Evolutionary conservation across 37 sponge, comb jelly and placozoan species (phyloP).

Genomic region (Halisarca cf. caerulea): DNA sequence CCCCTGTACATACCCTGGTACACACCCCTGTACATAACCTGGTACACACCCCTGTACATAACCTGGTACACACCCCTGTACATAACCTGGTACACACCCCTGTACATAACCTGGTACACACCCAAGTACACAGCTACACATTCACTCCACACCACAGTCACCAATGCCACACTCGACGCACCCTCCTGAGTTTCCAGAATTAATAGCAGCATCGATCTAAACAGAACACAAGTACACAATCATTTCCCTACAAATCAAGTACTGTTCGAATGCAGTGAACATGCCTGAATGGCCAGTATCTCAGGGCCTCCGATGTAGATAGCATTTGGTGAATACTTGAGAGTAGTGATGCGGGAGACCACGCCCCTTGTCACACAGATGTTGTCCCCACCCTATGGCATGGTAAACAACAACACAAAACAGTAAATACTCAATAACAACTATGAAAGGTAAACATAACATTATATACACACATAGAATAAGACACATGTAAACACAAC

Average conservation of each 20-base stretch:
- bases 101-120: background rate
- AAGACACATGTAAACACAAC: too few relatives aligned
- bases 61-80: background rate
- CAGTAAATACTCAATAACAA: background rate
- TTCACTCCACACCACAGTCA: too few relatives aligned
- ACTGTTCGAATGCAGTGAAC: background rate
- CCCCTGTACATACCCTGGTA: too few relatives aligned
- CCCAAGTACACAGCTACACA: background rate
- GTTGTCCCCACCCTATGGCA: slow-evolving; percentile 18
- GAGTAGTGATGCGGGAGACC: slow-evolving; percentile 1
- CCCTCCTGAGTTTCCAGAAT: slow-evolving; percentile 16
- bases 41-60: background rate
- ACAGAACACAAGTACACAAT: too few relatives aligned
- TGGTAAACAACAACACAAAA: background rate
- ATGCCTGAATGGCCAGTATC: background rate
- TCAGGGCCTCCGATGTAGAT: slow-evolving; percentile 16
- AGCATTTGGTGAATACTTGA: background rate
- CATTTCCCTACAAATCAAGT: too few relatives aligned
- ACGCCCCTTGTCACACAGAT: slow-evolving; percentile 18
- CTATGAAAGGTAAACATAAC: background rate
- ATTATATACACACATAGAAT: too few relatives aligned
- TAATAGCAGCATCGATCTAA: slow-evolving; percentile 22
- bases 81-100: too few relatives aligned
- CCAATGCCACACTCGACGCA: background rate
- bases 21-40: background rate